These are phyloP conservation scores for Saccostrea echinata DNA, from an alignment of 1,140 invertebrate genomes.

Conservation along the genomic window DNA sequence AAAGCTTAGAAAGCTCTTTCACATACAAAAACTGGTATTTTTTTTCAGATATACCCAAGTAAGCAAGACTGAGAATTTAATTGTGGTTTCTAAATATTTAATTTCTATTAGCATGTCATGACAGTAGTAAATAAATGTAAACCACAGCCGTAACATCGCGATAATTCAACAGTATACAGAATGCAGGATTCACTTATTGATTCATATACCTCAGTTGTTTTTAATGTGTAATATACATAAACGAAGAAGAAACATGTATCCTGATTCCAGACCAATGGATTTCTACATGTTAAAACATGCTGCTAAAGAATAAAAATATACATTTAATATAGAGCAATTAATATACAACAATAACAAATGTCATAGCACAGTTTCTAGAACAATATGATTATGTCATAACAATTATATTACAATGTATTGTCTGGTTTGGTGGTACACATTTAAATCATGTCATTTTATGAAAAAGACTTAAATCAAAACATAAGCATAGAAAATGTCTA, in stretches of 20 bases:
- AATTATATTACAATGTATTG: not conserved
- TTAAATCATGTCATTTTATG: not conserved
- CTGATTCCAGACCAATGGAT: not conserved
- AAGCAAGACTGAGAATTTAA: no score
- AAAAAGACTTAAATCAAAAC: not conserved
- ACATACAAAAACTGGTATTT: no score
- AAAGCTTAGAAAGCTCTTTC: no score
- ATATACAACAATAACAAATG: not conserved
- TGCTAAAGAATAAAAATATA: not conserved
- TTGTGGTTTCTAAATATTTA: not conserved
- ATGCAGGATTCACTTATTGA: not conserved
- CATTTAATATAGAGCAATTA: not conserved
- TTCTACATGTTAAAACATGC: constrained; percentile 25
- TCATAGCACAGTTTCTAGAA: not conserved
- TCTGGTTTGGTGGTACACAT: not conserved
- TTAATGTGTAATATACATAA: not conserved
- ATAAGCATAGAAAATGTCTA: no score
- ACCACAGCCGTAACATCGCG: not conserved
- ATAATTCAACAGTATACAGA: not conserved
- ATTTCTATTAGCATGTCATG: constrained; percentile 28
- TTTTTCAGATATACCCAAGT: no score
- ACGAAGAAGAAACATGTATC: not conserved
- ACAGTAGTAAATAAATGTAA: not conserved
- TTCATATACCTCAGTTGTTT: not conserved
- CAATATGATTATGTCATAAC: not conserved